phyloP scores from a whole-genome alignment of 2,113 vertebrate species.

The Mesoclemmys tuberculata region DNA sequence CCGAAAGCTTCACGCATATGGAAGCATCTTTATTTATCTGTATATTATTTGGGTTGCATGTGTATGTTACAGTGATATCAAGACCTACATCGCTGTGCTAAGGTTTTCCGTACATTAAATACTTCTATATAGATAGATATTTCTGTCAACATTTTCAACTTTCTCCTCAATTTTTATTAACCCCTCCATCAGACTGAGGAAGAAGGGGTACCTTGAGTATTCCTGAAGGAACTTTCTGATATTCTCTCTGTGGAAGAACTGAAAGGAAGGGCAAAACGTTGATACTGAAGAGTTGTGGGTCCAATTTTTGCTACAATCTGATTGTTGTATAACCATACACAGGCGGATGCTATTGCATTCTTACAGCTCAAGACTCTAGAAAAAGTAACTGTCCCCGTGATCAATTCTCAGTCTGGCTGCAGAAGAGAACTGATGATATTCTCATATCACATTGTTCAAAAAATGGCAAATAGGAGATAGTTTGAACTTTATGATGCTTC shows the following conservation, averaged over 20 bases:
- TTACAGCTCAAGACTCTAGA: neutral
- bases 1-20: slow-evolving; percentile 24
- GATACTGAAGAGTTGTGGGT: neutral
- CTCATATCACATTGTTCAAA: neutral
- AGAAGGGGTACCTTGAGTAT: neutral
- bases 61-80: slow-evolving; percentile 57
- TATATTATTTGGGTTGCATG: slow-evolving; percentile 54
- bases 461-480: slow-evolving; percentile 31
- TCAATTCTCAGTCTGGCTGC: neutral
- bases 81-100: slow-evolving; percentile 60
- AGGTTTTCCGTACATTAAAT: slow-evolving; percentile 53
- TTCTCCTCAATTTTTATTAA: slow-evolving; percentile 50
- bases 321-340: neutral
- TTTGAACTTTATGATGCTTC: neutral
- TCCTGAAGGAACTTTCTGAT: neutral
- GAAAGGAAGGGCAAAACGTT: neutral
- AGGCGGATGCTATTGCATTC: slow-evolving; percentile 3
- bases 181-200: neutral
- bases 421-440: neutral
- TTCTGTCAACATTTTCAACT: slow-evolving; percentile 57
- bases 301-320: neutral
- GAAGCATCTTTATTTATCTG: slow-evolving; percentile 24
- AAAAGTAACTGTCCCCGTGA: neutral
- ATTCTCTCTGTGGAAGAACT: slow-evolving; percentile 12
- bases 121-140: slow-evolving; percentile 39